Conservation (phyloP, 2,797 vertebrate species). For the Emydoidea blandingii region DNA sequence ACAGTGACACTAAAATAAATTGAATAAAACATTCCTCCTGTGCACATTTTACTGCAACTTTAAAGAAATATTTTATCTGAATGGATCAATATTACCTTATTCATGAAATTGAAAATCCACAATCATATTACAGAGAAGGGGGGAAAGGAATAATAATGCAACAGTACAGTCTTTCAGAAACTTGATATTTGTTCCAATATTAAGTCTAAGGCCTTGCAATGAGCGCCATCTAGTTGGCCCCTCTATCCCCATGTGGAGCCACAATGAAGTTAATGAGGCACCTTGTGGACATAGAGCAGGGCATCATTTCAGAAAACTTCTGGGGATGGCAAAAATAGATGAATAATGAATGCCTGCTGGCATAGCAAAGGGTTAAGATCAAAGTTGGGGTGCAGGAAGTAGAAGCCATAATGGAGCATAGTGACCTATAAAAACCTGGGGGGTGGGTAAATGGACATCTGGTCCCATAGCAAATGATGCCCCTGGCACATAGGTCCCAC, state of each 20-base stretch:
- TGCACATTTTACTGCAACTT: not conserved
- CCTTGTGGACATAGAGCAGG: not conserved
- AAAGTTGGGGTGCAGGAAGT: not conserved
- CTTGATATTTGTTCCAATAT: not conserved
- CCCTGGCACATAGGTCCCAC: not conserved
- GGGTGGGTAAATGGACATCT: not conserved
- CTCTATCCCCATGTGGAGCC: not conserved
- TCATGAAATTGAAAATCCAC: not conserved
- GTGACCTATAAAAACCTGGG: not conserved
- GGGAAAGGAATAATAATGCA: not conserved
- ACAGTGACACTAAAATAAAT: not conserved
- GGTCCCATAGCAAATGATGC: not conserved
- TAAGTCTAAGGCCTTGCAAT: not conserved
- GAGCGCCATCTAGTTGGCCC: not conserved
- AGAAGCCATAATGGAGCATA: not conserved
- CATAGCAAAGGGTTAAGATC: not conserved
- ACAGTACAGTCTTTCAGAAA: not conserved
- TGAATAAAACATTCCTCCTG: not conserved
- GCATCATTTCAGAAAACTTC: not conserved
- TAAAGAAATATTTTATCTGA: not conserved
- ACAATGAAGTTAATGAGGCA: not conserved
- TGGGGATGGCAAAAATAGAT: not conserved
- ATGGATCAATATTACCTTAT: not conserved
- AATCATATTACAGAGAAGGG: not conserved
- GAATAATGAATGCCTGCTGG: not conserved